Percentiles rank a stretch among this genome's conserved stretches.
Conservation (phyloP, 2,113 vertebrate genomes). For the Pygoscelis adeliae region DNA sequence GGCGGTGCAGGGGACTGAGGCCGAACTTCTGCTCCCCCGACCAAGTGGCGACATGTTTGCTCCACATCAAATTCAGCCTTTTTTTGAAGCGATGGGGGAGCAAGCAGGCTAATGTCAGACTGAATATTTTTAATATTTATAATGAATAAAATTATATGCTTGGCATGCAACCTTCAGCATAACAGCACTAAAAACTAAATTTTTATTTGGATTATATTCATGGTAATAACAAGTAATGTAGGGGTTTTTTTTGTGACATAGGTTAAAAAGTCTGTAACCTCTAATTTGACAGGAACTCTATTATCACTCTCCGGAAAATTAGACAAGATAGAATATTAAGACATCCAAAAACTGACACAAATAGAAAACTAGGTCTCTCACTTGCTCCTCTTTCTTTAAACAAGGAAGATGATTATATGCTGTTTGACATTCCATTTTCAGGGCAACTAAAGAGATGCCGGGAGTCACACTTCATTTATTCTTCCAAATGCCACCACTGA, state of each 20-base stretch:
- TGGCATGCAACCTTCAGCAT: conserved; percentile 57
- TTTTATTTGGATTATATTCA: conserved; percentile 73
- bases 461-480: conserved; percentile 71
- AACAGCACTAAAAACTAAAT: conserved; percentile 64
- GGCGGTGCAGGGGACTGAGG: not conserved
- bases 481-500: conserved; percentile 57
- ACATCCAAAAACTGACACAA: conserved; percentile 78
- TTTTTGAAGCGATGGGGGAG: not conserved
- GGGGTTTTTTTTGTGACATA: conserved; percentile 25
- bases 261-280: conserved; percentile 76
- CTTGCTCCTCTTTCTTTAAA: conserved; percentile 59
- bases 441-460: conserved; percentile 60
- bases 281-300: conserved; percentile 77
- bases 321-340: conserved; percentile 77
- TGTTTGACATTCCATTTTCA: conserved; percentile 75
- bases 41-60: fast-evolving
- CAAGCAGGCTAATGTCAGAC: conserved; percentile 39
- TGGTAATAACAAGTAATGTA: conserved; percentile 65
- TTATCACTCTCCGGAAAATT: conserved; percentile 76
- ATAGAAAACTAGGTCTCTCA: conserved; percentile 72
- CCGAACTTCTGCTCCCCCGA: not conserved
- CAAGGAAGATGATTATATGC: conserved; percentile 74
- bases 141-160: conserved; percentile 76
- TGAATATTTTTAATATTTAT: conserved; percentile 68
- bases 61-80: not conserved